phyloP scores from a whole-genome alignment of 2,113 vertebrate species.

The Hucho hucho region DNA sequence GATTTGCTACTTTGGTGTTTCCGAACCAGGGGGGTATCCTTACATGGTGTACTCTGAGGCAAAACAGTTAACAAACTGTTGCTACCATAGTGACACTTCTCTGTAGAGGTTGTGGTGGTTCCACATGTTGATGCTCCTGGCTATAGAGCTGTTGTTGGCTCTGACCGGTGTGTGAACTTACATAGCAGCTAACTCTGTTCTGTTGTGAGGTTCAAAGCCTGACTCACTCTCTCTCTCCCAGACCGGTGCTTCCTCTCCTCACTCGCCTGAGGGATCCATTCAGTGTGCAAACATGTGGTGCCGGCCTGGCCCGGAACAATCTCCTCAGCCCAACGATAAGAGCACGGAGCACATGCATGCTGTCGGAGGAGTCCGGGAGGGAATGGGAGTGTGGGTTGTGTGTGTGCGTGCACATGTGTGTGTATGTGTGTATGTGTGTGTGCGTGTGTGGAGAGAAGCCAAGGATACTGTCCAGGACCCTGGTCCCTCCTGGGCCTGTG shows the following conservation, averaged over 20 bases:
- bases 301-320: constrained; percentile 15
- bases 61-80: background rate
- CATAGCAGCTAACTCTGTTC: no score
- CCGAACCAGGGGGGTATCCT: no score
- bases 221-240: no score
- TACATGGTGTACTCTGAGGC: no score
- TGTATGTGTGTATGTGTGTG: no score
- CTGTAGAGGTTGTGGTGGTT: background rate
- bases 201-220: no score
- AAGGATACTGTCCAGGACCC: no score
- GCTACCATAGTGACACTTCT: background rate
- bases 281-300: constrained; percentile 7
- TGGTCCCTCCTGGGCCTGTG: no score
- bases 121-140: constrained; percentile 17
- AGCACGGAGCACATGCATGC: background rate
- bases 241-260: background rate
- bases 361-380: background rate
- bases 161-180: constrained; percentile 30
- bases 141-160: background rate
- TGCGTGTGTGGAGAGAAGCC: no score
- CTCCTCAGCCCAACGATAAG: background rate
- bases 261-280: constrained; percentile 21
- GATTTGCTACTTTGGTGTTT: no score
- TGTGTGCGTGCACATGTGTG: no score
- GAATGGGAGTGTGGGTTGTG: background rate